Evolutionary conservation across 2,888 invertebrate species (phyloP).

Genomic region (Hydriomena furcata): DNA sequence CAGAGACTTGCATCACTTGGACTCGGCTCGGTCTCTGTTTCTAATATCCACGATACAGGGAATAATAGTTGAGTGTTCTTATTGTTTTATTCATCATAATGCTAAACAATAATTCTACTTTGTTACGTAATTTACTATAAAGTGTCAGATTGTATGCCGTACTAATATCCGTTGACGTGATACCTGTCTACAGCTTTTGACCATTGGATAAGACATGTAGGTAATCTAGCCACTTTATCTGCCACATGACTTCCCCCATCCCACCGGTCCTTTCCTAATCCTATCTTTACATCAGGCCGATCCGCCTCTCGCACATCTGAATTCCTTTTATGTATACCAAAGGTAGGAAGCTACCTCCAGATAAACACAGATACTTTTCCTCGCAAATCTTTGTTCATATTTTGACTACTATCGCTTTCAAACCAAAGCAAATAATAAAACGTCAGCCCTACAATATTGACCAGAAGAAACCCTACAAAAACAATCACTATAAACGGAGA

Average conservation of each 20-base stretch:
- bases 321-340: conserved; percentile 7
- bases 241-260: background rate
- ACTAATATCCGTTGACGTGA: conserved; percentile 1
- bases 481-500: conserved; percentile 37
- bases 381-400: background rate
- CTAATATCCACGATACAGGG: no score
- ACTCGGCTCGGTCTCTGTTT: no score
- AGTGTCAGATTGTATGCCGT: conserved; percentile 10
- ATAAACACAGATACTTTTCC: no score
- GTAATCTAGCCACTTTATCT: background rate
- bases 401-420: background rate
- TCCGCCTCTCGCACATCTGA: background rate
- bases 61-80: no score
- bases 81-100: no score
- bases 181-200: background rate
- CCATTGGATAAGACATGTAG: background rate
- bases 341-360: no score
- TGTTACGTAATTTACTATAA: conserved; percentile 6
- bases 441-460: conserved; percentile 10
- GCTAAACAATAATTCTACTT: background rate
- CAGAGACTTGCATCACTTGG: no score
- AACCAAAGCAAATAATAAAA: conserved; percentile 10
- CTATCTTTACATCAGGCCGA: no score
- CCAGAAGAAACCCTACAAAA: conserved; percentile 36
- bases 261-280: no score